Evolutionary conservation across 2,113 vertebrate genomes (phyloP).

Genomic region (Microtus richardsoni): DNA sequence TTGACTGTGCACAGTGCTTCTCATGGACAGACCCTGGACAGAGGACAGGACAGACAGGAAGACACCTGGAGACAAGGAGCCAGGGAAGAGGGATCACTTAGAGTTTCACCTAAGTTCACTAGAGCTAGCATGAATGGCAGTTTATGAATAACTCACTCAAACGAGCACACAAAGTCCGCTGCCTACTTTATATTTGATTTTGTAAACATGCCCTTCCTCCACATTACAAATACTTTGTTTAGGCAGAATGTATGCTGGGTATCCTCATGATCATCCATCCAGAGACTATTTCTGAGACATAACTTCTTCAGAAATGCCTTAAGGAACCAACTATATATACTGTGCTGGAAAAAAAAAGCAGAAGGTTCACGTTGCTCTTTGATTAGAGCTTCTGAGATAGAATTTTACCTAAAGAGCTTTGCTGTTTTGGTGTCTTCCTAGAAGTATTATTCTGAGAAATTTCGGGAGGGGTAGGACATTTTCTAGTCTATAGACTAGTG

Average conservation of each 20-base stretch:
- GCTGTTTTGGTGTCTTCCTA: slow-evolving; percentile 52
- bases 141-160: not conserved
- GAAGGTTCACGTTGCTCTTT: slow-evolving; percentile 63
- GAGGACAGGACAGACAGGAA: not conserved
- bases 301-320: slow-evolving; percentile 30
- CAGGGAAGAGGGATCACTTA: not conserved
- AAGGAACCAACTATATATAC: slow-evolving; percentile 44
- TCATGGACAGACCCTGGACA: not conserved
- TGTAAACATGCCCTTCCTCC: not conserved
- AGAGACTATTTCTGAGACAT: slow-evolving; percentile 38
- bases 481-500: not conserved
- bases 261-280: not conserved
- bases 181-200: slow-evolving; percentile 10
- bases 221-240: not conserved
- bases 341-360: not conserved
- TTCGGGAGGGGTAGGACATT: slow-evolving; percentile 10
- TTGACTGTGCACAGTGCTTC: not conserved
- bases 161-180: not conserved
- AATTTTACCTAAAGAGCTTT: slow-evolving; percentile 46
- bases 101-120: not conserved
- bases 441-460: slow-evolving; percentile 42
- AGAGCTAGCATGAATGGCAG: not conserved
- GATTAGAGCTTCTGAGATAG: slow-evolving; percentile 60
- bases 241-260: not conserved
- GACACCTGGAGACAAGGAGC: not conserved